phyloP scores from a whole-genome alignment of 35 echinoderm and acorn worm genomes.

The Anneissia japonica region DNA sequence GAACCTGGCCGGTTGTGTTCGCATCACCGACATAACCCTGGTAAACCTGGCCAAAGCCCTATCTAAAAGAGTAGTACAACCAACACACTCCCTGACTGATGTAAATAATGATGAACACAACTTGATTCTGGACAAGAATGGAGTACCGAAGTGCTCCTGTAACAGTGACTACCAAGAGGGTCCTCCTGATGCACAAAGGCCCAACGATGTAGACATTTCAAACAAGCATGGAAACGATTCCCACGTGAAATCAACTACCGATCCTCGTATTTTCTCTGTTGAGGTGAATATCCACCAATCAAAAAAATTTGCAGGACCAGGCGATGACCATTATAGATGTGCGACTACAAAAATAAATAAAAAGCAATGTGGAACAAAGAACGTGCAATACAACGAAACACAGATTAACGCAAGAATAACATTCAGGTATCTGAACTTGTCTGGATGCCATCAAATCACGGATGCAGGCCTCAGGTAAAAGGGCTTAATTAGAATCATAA shows the following conservation, averaged over 20 bases:
- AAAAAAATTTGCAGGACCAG: neutral
- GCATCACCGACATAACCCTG: conserved; percentile 57
- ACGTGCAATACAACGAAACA: neutral
- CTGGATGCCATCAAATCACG: conserved; percentile 78
- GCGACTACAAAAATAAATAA: no score
- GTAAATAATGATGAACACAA: neutral
- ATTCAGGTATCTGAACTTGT: conserved; percentile 62
- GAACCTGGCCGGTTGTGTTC: conserved; percentile 69
- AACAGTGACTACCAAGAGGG: neutral
- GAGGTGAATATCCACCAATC: neutral
- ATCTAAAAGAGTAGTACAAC: neutral
- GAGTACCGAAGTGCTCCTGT: conserved; percentile 8
- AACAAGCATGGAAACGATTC: neutral
- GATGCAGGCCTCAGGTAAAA: conserved; percentile 77
- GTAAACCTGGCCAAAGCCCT: conserved; percentile 37
- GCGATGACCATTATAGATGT: neutral
- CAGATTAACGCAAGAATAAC: neutral
- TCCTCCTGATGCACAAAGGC: neutral
- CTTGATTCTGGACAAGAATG: neutral
- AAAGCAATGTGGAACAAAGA: neutral
- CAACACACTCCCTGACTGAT: neutral
- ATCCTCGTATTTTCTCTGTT: neutral
- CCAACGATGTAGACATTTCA: neutral
- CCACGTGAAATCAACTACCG: neutral
- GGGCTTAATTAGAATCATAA: neutral